Base-by-base conservation (phyloP, 2,113 vertebrate species). In the Casuarius casuarius region DNA sequence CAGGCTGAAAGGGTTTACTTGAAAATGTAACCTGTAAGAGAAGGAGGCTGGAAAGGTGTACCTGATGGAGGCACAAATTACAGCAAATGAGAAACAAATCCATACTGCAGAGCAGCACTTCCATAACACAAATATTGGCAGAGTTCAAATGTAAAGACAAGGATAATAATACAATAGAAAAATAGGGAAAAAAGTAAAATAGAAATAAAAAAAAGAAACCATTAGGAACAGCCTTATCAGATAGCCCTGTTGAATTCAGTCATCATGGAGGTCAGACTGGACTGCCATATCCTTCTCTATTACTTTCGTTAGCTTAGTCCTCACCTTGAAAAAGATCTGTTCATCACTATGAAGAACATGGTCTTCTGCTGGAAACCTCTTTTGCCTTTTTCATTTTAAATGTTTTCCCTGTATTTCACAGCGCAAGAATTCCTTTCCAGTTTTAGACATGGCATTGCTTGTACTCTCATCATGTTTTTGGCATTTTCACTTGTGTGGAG, bases 221-320 rank as follows among this genome's bases (percentile, higher is more conserved):
- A 38, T 48, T 61, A 72, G 16, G 7, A 59, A 22, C 9, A 85
- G 4, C 21, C 8, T 84, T 63, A 26, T 78, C 58, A 91, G 84
- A 79, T 85, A 83, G 4, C 26, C 7, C 10, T 76, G 29, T 22
- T 61, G 62, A 86, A 89, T 44, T 56, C 48, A 42, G 13, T 35
- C 28, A 28, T 44, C 0, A 0, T 0, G 72, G 52, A 79, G 29
- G 26, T 85, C 66, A 79, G 20, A 58, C 52, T 82, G 74, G 20
- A 73, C 40, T 79, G 42, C 12, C 12, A 23, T 12, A 59, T 75
- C 7, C 25, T 61, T 63, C 31, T 75, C 16, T 35, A 1, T 52
- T 74, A 65, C 15, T 65, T 84, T 31, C 38, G 2, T 70, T 73
- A 46, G 9, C 35, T 92, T 87, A 73, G 82, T 18, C 44, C 33